Evolutionary conservation across 2,888 invertebrate genomes (phyloP).

Genomic region (Colletes collaris): DNA sequence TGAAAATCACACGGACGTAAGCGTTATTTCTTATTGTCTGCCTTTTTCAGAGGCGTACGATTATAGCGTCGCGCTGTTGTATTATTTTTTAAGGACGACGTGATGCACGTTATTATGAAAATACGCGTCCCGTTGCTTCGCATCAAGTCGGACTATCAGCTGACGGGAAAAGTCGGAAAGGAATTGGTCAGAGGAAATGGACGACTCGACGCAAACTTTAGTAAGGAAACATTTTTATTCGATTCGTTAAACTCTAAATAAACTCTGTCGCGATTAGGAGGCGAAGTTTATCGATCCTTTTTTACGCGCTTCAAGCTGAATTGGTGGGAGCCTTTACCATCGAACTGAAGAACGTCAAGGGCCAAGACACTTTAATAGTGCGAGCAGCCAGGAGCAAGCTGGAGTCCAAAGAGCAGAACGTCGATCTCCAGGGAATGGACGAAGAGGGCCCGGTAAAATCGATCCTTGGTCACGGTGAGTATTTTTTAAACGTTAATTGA

Average conservation of each 20-base stretch:
- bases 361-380: conserved; percentile 74
- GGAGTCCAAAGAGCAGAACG: conserved; percentile 68
- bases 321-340: conserved; percentile 79
- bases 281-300: not conserved
- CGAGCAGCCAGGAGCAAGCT: conserved; percentile 79
- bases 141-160: conserved; percentile 76
- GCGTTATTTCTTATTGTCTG: no score
- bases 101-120: conserved; percentile 79
- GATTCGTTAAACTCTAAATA: not conserved
- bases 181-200: conserved; percentile 78
- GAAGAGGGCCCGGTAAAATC: conserved; percentile 76
- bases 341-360: conserved; percentile 77
- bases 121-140: conserved; percentile 76
- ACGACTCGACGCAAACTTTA: conserved; percentile 76
- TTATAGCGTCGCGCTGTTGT: not conserved
- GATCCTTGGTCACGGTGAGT: conserved; percentile 77
- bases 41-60: no score
- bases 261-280: no score
- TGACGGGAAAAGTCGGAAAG: conserved; percentile 78
- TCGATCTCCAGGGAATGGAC: conserved; percentile 78
- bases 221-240: conserved; percentile 69
- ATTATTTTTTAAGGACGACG: conserved; percentile 74
- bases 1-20: conserved; percentile 67
- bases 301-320: conserved; percentile 68
- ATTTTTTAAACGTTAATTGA: not conserved